Base-by-base conservation (phyloP, 1,140 invertebrate genomes). In the Maniola jurtina region DNA sequence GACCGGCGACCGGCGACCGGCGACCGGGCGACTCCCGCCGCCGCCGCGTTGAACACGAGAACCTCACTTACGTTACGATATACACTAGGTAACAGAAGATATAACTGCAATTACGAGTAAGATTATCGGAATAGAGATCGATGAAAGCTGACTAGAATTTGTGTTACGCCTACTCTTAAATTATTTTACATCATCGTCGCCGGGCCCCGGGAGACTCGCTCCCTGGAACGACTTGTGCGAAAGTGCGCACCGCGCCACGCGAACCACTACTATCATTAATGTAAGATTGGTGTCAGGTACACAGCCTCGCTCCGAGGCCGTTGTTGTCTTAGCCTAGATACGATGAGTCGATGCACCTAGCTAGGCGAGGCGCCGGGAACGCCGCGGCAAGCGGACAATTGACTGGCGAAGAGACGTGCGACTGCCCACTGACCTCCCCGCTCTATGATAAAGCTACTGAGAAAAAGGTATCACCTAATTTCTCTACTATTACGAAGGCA, bases 391-490 rank as follows among this genome's bases (percentile, higher is more conserved):
- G 82, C 80, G 72, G 66, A 82, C 83, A 86, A 88, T 85, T 87
- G 84, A 86, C 84, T 83, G 81, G 80, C 86, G 73, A 77, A 78
- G 79, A 79, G 72, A 73, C 80, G 73, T 74, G 79, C 77, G 68
- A 72, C 71, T 78, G 77, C 79, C 77, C 66, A 71, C 70, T 79
- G 77, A 80, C 76, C 80, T 81, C 83, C 72, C 64, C 45, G 38
- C 61, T 69, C 79, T 77, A 80, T 73, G 77, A 86, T 87, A 83
- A 89, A 88, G 84, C 86, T 88, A 89, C 66, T 61, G 83, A 88
- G 88, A 89, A 90, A 88, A 86, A 85, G 84, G 84, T 86, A 88
- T 84, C 71, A 86, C 86, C 85, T 89, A 90, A 77, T 82, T 87
- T 83, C 83, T 88, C 86, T 87, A 88, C 83, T 71, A 80, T 84